These are phyloP conservation scores for Tenrec ecaudatus DNA, from an alignment of 2,113 vertebrate genomes.

Conservation along the genomic window DNA sequence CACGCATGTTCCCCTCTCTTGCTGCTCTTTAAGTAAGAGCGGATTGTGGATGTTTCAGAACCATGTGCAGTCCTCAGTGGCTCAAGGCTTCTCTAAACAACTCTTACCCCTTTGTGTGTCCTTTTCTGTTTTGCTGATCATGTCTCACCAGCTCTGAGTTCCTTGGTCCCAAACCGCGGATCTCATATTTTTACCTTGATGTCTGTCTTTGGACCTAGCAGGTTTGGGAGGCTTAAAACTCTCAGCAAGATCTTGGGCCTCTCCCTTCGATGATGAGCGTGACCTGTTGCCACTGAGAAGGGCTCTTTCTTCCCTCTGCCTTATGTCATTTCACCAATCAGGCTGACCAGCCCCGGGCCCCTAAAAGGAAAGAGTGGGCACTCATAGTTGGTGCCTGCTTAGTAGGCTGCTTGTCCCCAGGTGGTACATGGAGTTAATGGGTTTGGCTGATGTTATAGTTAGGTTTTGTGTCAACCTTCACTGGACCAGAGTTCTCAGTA, in stretches of 20 bases:
- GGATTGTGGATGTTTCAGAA: neutral
- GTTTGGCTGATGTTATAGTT: neutral
- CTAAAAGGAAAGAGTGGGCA: neutral
- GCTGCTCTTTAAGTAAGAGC: neutral
- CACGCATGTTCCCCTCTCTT: neutral
- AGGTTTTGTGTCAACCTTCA: too few species aligned
- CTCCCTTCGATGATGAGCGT: neutral
- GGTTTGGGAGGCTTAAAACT: neutral
- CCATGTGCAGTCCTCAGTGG: neutral
- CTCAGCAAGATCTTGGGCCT: neutral
- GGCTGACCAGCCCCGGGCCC: neutral
- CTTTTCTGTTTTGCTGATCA: neutral
- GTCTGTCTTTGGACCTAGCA: neutral
- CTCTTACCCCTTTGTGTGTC: neutral
- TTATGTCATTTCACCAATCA: neutral
- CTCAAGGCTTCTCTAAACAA: neutral
- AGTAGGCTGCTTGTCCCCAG: neutral
- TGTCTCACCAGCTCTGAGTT: neutral
- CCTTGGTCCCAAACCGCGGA: neutral
- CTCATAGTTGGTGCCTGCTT: neutral
- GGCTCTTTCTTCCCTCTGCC: neutral
- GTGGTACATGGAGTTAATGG: neutral
- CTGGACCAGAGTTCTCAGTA: too few species aligned
- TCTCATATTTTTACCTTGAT: neutral
- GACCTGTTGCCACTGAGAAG: neutral